Conservation (phyloP, 2,113 vertebrate genomes). For the Corythoichthys haematopterus region DNA sequence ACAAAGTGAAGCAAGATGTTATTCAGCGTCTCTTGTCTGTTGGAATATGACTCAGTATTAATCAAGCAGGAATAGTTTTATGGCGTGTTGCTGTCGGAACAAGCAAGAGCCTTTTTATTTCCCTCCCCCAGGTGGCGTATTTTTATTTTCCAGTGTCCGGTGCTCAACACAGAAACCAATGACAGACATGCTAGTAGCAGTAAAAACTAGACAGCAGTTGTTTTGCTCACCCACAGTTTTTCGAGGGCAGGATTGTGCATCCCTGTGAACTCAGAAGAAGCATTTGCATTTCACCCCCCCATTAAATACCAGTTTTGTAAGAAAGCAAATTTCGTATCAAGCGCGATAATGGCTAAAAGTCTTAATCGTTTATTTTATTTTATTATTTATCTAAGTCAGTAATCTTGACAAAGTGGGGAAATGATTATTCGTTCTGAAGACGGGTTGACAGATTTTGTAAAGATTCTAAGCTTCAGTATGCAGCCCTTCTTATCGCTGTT, state of each 20-base stretch:
- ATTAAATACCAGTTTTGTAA: slow-evolving; percentile 47
- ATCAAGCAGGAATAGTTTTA: slow-evolving; percentile 36
- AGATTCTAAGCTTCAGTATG: too few relatives aligned
- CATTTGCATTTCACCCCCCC: slow-evolving; percentile 42
- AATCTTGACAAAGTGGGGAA: slow-evolving; percentile 29
- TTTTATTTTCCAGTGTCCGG: slow-evolving; percentile 2
- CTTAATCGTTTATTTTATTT: not conserved
- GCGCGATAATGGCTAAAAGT: too few relatives aligned
- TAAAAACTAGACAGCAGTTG: not conserved
- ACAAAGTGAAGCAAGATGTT: slow-evolving; percentile 18
- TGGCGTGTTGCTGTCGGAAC: slow-evolving; percentile 14
- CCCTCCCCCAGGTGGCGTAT: not conserved
- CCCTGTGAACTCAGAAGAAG: slow-evolving; percentile 12
- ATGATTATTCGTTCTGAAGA: not conserved
- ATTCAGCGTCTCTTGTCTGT: slow-evolving; percentile 22
- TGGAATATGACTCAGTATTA: slow-evolving; percentile 50
- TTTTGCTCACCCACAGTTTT: slow-evolving; percentile 1
- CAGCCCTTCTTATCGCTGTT: not conserved
- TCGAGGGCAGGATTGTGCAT: slow-evolving; percentile 2
- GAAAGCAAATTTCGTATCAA: slow-evolving; percentile 28
- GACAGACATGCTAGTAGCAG: not conserved
- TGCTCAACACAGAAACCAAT: slow-evolving; percentile 10
- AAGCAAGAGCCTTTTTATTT: slow-evolving; percentile 42
- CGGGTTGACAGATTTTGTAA: too few relatives aligned
- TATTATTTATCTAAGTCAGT: slow-evolving; percentile 3